Evolutionary conservation across 2,888 invertebrate species (phyloP), one percentile per base, ranked within the genome.

Genomic region (Liposcelis brunnea): DNA sequence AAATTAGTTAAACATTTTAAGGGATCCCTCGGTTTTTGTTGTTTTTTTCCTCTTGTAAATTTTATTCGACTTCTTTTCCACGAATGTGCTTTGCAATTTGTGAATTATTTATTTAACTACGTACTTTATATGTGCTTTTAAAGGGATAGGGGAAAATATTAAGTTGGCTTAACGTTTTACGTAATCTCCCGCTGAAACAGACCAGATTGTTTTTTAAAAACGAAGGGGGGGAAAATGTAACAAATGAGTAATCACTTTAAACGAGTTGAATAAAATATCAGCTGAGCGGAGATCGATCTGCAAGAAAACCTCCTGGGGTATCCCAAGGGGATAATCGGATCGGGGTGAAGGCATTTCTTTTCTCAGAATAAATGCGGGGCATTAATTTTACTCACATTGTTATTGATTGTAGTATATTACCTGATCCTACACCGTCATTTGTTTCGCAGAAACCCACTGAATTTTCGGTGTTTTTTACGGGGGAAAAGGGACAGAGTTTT

Each of bases 331-430:
- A 35, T 35, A 35, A 35, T 14, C 15, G 35, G 35, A 35, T 35
- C 16, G 15, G 16, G 15, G 16, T 15, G 35, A 16, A 16, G 35
- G 35, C 35, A 35, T 35, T 35, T 35, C 35, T 35, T 35, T 35
- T 35, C 35, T 35, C 14, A 14, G 16, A 16, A 35, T 16, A 16
- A 16, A 35, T 35, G 35, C 7, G 16, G 16, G 35, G 16, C 35
- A 35, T 35, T 35, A 35, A 35, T 35, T 35, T 35, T 14, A 14
- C 26, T 26, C 26, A 26, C 16, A 35, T 16, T 35, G 35, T 35
- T 35, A 35, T 35, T 35, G 35, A 35, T 35, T 15, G 35, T 14
- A 16, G 35, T 15, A 16, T 35, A 35, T 35, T 35, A 35, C 35
- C 35, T 35, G 35, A 35, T 14, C 35, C 16, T 15, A 14, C 35